These are phyloP conservation scores for Merodon equestris DNA, from an alignment of 2,888 invertebrate genomes.

Conservation along the genomic window DNA sequence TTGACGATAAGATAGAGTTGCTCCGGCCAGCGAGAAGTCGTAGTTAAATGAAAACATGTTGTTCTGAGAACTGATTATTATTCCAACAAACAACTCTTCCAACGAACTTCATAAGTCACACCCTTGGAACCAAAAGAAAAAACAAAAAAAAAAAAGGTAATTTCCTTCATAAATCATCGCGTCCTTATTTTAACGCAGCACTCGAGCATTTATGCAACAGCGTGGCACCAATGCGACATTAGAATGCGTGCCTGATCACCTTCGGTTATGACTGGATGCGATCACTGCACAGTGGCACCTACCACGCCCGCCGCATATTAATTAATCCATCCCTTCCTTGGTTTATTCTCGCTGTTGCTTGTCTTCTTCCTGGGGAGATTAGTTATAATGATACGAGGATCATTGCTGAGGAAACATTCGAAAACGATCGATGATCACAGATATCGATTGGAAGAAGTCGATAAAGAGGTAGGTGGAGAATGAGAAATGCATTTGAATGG, in stretches of 20 bases:
- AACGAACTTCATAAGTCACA: conserved; percentile 55
- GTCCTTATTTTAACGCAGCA: neutral
- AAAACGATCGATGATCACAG: too few species aligned
- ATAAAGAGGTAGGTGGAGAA: too few species aligned
- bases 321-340: conserved; percentile 28
- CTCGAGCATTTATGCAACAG: too few species aligned
- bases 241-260: conserved; percentile 53
- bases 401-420: too few species aligned
- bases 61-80: conserved; percentile 60
- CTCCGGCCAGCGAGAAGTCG: too few species aligned
- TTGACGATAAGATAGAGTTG: neutral
- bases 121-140: neutral
- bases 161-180: neutral
- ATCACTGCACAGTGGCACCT: conserved; percentile 62
- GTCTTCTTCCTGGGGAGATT: too few species aligned
- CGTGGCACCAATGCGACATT: conserved; percentile 37
- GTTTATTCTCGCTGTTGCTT: too few species aligned
- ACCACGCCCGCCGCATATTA: conserved; percentile 59
- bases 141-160: too few species aligned
- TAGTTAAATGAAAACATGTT: too few species aligned
- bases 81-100: conserved; percentile 54
- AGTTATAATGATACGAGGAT: too few species aligned
- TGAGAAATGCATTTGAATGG: too few species aligned
- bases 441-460: too few species aligned
- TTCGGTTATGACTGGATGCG: conserved; percentile 64